Evolutionary conservation across 2,797 vertebrate species (phyloP).

Genomic region (Antennarius maculatus): DNA sequence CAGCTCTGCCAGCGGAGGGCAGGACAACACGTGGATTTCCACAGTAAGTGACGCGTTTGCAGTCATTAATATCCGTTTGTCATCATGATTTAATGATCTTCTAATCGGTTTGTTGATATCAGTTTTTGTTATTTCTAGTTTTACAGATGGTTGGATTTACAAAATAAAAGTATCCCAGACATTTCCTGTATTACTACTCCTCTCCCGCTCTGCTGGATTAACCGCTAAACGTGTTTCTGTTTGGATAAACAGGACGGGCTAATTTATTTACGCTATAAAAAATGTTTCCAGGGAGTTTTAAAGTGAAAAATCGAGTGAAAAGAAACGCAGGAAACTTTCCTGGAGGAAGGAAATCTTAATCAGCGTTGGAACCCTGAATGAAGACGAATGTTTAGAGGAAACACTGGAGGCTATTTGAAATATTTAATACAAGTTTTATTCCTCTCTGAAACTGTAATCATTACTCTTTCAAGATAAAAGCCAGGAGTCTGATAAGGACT

Average conservation of each 20-base stretch:
- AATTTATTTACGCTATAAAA: neutral
- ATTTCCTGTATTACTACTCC: neutral
- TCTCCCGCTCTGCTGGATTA: conserved; percentile 7
- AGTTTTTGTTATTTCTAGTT: neutral
- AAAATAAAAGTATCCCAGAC: conserved; percentile 1
- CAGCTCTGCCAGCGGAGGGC: neutral
- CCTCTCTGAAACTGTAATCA: too few species aligned
- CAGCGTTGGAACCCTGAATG: neutral
- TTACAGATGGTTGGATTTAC: neutral
- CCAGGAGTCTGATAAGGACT: too few species aligned
- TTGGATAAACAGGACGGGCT: conserved; percentile 7
- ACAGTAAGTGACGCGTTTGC: too few species aligned
- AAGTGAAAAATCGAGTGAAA: neutral
- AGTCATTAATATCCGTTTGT: neutral
- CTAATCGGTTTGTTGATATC: neutral
- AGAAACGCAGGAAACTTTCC: neutral
- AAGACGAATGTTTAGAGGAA: conserved; percentile 2
- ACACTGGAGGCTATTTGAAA: neutral
- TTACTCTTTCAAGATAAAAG: too few species aligned
- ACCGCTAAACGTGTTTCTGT: conserved; percentile 17
- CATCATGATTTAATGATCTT: neutral
- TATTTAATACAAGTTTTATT: too few species aligned
- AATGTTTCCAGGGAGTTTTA: neutral
- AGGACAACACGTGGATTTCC: neutral
- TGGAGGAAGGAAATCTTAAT: neutral